phyloP scores from a whole-genome alignment of 2,888 invertebrate species.

The Cryptus viduatorius region DNA sequence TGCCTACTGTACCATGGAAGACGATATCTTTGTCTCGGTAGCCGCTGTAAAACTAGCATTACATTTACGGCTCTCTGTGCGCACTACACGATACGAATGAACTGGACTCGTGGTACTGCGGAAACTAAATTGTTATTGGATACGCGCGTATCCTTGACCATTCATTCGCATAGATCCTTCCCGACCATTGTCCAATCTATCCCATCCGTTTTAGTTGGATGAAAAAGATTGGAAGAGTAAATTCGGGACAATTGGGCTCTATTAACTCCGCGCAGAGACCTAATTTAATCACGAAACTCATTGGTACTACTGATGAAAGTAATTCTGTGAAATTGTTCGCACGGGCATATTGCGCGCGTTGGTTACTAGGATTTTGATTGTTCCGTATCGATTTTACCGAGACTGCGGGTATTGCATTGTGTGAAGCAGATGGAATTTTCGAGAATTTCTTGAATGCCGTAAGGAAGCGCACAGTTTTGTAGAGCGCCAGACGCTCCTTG shows the following conservation, averaged over 20 bases:
- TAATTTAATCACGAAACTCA: conserved; percentile 11
- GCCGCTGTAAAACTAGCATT: background rate
- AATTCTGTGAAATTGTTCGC: background rate
- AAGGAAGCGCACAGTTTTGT: background rate
- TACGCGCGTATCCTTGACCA: background rate
- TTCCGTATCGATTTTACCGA: background rate
- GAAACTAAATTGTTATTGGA: conserved; percentile 34
- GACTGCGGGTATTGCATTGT: background rate
- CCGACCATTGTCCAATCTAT: background rate
- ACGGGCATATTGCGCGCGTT: background rate
- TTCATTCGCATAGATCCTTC: background rate
- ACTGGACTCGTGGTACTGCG: background rate
- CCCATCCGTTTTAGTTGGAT: background rate
- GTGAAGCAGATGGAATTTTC: background rate
- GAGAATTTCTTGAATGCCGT: background rate
- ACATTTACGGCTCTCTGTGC: conserved; percentile 15
- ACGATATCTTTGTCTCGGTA: background rate
- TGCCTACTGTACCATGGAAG: too few relatives aligned
- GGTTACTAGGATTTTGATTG: background rate
- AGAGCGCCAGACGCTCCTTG: background rate
- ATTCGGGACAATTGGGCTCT: background rate
- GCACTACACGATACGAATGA: background rate
- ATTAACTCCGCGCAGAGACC: background rate
- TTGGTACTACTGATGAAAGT: background rate
- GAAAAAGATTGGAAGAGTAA: background rate